A percentile compares a stretch with the other conserved stretches of the same genome.
Conservation (phyloP, 2,888 invertebrate genomes). For the Bugula neritina region DNA sequence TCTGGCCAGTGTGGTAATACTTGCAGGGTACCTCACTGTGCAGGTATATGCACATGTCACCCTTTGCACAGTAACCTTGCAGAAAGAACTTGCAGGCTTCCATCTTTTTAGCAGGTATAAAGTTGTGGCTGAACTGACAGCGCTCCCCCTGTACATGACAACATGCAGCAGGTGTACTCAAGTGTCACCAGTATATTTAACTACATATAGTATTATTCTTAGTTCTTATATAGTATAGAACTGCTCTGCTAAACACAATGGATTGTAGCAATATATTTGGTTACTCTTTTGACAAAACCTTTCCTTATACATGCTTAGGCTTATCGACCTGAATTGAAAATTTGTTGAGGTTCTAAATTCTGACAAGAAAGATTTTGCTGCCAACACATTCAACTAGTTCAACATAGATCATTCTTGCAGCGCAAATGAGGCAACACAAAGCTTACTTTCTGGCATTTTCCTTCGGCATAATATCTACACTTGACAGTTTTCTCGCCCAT, state of each 20-base stretch:
- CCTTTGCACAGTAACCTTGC: conserved; percentile 89
- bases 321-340: no score
- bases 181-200: no score
- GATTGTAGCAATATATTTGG: no score
- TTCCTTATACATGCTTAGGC: no score
- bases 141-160: conserved; percentile 62
- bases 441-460: conserved; percentile 67
- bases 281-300: no score
- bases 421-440: no score
- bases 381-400: no score
- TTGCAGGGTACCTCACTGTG: conserved; percentile 92
- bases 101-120: conserved; percentile 74
- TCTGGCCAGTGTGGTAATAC: conserved; percentile 80
- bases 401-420: no score
- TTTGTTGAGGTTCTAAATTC: no score
- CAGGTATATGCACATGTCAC: conserved; percentile 91
- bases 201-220: background rate
- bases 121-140: conserved; percentile 80
- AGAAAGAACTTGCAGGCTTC: conserved; percentile 94
- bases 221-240: background rate
- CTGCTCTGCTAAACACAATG: no score
- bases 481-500: background rate
- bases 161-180: background rate
- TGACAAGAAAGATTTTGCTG: no score
- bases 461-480: conserved; percentile 82